These are phyloP conservation scores for Nomia melanderi DNA, from an alignment of 1,140 invertebrate genomes.

Conservation along the genomic window DNA sequence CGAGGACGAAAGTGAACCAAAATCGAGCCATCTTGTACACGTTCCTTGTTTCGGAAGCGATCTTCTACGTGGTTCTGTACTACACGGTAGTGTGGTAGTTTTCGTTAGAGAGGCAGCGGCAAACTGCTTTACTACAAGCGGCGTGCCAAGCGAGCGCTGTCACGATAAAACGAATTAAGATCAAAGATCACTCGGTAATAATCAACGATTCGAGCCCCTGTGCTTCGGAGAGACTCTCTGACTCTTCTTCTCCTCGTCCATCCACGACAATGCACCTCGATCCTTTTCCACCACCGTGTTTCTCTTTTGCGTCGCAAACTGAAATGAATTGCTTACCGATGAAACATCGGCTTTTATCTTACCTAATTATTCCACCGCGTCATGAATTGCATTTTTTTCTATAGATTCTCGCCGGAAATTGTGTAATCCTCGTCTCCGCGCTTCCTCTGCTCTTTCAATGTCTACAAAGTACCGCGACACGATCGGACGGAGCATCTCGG, in stretches of 20 bases:
- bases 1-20: conserved; percentile 41
- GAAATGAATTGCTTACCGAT: neutral
- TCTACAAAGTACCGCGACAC: no score
- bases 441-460: neutral
- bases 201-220: conserved; percentile 15
- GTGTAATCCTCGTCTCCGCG: neutral
- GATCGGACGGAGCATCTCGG: no score
- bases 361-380: conserved; percentile 10
- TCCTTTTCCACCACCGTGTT: neutral
- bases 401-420: conserved; percentile 17
- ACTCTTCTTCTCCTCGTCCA: neutral
- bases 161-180: conserved; percentile 35
- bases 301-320: neutral
- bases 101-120: neutral
- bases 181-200: conserved; percentile 44
- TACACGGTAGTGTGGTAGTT: neutral
- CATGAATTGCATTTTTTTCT: conserved; percentile 11
- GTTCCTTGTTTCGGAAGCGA: neutral
- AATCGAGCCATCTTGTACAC: conserved; percentile 56
- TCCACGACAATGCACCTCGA: neutral
- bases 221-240: conserved; percentile 2
- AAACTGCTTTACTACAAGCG: conserved; percentile 25
- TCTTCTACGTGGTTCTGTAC: no score
- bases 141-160: neutral
- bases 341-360: neutral